phyloP scores from a whole-genome alignment of 2,113 vertebrate genomes.

The Halcyon senegalensis region DNA sequence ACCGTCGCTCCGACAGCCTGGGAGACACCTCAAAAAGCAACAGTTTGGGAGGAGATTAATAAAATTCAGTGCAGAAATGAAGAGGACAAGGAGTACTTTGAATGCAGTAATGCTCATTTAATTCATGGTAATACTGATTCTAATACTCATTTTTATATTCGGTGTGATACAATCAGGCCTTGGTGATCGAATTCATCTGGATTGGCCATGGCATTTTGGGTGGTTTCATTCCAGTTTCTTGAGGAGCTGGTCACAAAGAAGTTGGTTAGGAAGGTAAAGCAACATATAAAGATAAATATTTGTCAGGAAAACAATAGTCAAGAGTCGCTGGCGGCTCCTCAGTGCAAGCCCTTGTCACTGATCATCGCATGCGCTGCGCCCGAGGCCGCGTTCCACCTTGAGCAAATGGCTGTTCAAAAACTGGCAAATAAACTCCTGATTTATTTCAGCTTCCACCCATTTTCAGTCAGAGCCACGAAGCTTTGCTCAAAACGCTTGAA shows the following conservation, averaged over 20 bases:
- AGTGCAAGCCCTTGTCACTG: not conserved
- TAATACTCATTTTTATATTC: not conserved
- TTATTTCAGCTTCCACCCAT: not conserved
- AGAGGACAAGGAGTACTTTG: not conserved
- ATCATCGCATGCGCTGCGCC: not conserved
- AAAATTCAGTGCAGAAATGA: not conserved
- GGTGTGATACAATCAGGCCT: not conserved
- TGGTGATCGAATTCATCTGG: not conserved
- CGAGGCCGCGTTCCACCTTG: not conserved
- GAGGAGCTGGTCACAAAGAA: not conserved
- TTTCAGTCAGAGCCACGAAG: not conserved
- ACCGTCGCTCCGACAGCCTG: not conserved
- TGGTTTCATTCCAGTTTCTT: not conserved
- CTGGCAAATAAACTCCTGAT: not conserved
- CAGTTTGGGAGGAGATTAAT: not conserved
- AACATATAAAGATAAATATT: not conserved
- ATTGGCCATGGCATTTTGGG: not conserved
- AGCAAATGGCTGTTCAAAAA: slow-evolving; percentile 18
- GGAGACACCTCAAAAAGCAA: not conserved
- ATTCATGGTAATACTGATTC: not conserved
- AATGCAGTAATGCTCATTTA: not conserved
- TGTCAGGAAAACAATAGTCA: not conserved
- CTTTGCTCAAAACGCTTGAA: not conserved
- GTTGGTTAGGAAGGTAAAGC: not conserved
- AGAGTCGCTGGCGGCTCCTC: not conserved